Evolutionary conservation across 2,113 vertebrate species (phyloP), one percentile per base, ranked within the genome.

Genomic region (Charina bottae): DNA sequence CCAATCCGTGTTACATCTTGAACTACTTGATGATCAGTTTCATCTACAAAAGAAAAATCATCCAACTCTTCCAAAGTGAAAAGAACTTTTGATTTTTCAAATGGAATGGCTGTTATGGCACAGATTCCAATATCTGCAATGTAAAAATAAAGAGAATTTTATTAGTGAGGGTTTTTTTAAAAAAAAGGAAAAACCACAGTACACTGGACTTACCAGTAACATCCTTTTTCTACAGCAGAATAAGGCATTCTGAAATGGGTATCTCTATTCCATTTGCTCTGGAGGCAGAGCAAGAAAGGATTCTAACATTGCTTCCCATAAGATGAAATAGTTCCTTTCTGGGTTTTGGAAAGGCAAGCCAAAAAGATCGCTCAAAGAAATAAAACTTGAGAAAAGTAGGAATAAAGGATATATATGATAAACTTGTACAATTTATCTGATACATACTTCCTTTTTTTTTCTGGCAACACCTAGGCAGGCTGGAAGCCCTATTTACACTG

Each of bases 41-140:
- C 99, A 96, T 99, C 99, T 87, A 99, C 98, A 72, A 99, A 97
- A 85, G 98, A 96, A 92, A 99, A 99, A 92, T 99, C 99, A 94
- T 99, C 99, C 93, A 98, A 93, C 90, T 99, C 99, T 95, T 99
- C 99, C 92, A 99, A 97, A 91, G 98, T 99, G 97, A 99, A 99
- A 93, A 99, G 98, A 94, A 99, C 99, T 97, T 99, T 99, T 89
- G 99, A 99, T 97, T 99, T 99, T 97, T 99, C 99, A 96, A 99
- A 99, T 68, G 99, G 99, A 94, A 99, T 99, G 9, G 99, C 99
- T 95, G 99, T 99, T 96, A 99, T 99, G 93, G 99, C 98, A 97
- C 98, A 98, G 12, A 98, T 98, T 78, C 99, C 99, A 19, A 98
- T 98, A 94, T 99, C 99, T 99, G 95, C 92, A 91, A 93, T 83